Conservation (phyloP, 1,140 invertebrate genomes). For the Varroa destructor region DNA sequence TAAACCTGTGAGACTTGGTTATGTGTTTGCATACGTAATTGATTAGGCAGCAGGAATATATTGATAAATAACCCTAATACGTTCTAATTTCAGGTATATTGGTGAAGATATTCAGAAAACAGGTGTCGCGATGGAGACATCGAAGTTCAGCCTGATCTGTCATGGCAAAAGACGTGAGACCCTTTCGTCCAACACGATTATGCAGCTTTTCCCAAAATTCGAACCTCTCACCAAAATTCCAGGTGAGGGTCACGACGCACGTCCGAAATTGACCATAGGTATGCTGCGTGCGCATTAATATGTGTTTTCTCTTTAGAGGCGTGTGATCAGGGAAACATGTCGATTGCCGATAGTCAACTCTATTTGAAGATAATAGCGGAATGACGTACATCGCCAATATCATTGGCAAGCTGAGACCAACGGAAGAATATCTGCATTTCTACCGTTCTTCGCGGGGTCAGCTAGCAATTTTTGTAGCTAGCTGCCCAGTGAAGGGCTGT, state of each 20-base stretch:
- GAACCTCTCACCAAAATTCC: constrained; percentile 46
- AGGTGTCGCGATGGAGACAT: constrained; percentile 52
- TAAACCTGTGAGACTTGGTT: too few relatives aligned
- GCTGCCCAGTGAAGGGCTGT: constrained; percentile 53
- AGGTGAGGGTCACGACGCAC: constrained; percentile 40
- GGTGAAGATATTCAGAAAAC: constrained; percentile 51
- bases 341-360: too few relatives aligned
- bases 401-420: too few relatives aligned
- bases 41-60: too few relatives aligned
- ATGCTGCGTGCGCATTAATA: too few relatives aligned
- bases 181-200: constrained; percentile 41
- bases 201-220: constrained; percentile 51
- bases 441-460: constrained; percentile 36
- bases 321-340: too few relatives aligned
- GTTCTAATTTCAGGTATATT: constrained; percentile 45
- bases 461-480: constrained; percentile 41
- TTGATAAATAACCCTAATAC: background rate
- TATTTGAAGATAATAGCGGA: too few relatives aligned
- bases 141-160: constrained; percentile 49
- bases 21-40: too few relatives aligned
- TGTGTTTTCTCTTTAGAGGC: too few relatives aligned
- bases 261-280: too few relatives aligned
- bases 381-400: too few relatives aligned
- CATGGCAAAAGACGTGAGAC: constrained; percentile 49
- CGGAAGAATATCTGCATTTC: background rate